Evolutionary conservation across 1,140 invertebrate species (phyloP).

Genomic region (Bradysia coprophila): DNA sequence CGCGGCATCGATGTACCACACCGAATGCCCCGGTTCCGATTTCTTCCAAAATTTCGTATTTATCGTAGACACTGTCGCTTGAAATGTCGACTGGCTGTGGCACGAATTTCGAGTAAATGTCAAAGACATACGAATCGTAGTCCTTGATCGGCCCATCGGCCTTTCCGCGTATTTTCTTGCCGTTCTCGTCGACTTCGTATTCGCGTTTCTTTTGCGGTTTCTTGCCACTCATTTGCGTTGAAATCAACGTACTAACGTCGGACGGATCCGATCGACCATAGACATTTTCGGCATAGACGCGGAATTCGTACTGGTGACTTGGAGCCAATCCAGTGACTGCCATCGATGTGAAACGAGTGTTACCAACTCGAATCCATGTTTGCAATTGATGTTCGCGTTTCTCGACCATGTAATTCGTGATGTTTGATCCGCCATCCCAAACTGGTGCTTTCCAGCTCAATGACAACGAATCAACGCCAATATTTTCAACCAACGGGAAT

Average conservation of each 20-base stretch:
- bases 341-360: slow-evolving; percentile 83
- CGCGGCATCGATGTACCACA: slow-evolving; percentile 92
- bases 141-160: slow-evolving; percentile 74
- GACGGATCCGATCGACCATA: slow-evolving; percentile 89
- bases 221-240: slow-evolving; percentile 62
- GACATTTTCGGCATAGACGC: slow-evolving; percentile 91
- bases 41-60: slow-evolving; percentile 97
- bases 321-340: slow-evolving; percentile 70
- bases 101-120: slow-evolving; percentile 92
- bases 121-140: slow-evolving; percentile 96
- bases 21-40: slow-evolving; percentile 98
- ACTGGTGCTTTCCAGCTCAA: slow-evolving; percentile 80
- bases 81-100: slow-evolving; percentile 95
- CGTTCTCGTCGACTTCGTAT: slow-evolving; percentile 75
- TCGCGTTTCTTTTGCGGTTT: slow-evolving; percentile 54
- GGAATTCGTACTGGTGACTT: slow-evolving; percentile 91
- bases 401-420: slow-evolving; percentile 89
- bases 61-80: slow-evolving; percentile 86
- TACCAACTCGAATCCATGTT: slow-evolving; percentile 89
- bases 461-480: slow-evolving; percentile 72
- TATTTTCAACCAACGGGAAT: slow-evolving; percentile 70
- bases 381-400: slow-evolving; percentile 83
- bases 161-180: slow-evolving; percentile 81
- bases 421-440: slow-evolving; percentile 89
- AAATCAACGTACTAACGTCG: slow-evolving; percentile 59